phyloP scores from a whole-genome alignment of 2,113 vertebrate species.

The Actenoides lindsayi region DNA sequence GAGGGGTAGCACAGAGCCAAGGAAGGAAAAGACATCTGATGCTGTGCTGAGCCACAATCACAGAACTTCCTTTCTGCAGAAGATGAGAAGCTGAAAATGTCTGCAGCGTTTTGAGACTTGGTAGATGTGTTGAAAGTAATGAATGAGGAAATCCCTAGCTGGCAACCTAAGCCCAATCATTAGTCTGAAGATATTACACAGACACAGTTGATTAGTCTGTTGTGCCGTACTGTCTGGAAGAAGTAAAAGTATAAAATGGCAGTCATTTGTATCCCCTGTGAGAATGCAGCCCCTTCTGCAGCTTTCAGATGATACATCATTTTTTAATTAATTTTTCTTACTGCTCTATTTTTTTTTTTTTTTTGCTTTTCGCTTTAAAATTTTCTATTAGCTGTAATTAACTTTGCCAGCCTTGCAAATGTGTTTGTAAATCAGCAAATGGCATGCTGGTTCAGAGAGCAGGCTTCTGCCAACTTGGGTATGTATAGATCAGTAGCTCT shows the following conservation, averaged over 20 bases:
- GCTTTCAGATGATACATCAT: not conserved
- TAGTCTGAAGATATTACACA: slow-evolving; percentile 40
- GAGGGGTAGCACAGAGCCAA: not conserved
- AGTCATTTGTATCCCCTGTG: slow-evolving; percentile 34
- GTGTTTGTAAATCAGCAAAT: not conserved
- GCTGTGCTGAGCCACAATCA: not conserved
- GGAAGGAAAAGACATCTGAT: not conserved
- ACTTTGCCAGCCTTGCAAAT: not conserved
- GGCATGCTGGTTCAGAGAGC: not conserved
- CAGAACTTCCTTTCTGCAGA: not conserved
- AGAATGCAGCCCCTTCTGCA: not conserved
- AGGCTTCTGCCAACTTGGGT: not conserved
- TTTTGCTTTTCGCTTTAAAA: not conserved
- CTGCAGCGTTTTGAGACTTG: slow-evolving; percentile 6
- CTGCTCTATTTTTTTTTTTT: not conserved
- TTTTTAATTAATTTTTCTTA: slow-evolving; percentile 41
- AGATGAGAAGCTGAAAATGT: not conserved
- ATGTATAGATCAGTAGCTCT: not conserved
- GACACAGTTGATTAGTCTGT: slow-evolving; percentile 42
- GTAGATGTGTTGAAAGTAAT: slow-evolving; percentile 2
- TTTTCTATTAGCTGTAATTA: slow-evolving; percentile 26
- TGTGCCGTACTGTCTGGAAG: slow-evolving; percentile 32
- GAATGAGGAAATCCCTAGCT: slow-evolving; percentile 46
- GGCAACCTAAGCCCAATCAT: slow-evolving; percentile 20
- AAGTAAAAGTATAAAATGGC: slow-evolving; percentile 31